Conservation (phyloP, 2,113 vertebrate genomes). For the Gavia stellata region DNA sequence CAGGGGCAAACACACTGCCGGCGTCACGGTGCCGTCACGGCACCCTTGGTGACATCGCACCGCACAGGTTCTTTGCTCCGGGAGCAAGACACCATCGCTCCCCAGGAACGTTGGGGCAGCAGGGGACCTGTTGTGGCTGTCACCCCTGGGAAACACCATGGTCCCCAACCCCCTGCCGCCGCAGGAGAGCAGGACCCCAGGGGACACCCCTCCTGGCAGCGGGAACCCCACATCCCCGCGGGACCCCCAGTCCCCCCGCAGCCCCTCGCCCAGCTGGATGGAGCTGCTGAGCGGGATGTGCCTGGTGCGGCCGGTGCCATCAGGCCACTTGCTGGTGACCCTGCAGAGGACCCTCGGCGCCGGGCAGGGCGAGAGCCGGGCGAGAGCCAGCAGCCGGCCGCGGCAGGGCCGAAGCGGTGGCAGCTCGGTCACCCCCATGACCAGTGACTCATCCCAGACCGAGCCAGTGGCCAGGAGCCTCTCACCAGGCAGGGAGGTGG, state of each 20-base stretch:
- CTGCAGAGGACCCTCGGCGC: neutral
- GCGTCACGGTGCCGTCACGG: neutral
- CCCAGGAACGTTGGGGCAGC: fast-evolving
- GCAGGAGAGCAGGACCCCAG: fast-evolving
- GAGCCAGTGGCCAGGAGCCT: fast-evolving
- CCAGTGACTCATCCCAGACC: fast-evolving
- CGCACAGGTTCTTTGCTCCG: fast-evolving
- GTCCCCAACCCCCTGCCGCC: neutral
- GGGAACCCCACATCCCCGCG: fast-evolving
- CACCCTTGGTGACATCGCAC: neutral
- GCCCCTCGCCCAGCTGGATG: neutral
- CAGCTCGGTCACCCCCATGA: fast-evolving
- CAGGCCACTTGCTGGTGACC: neutral
- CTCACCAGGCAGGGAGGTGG: neutral
- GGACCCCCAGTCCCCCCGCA: too few relatives aligned
- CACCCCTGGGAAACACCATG: neutral
- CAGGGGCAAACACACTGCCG: neutral
- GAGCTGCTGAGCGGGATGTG: neutral
- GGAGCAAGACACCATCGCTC: neutral
- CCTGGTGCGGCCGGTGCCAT: neutral
- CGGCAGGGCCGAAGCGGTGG: fast-evolving
- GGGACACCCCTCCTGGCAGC: neutral
- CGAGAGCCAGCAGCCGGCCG: fast-evolving
- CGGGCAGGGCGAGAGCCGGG: neutral
- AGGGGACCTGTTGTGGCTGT: fast-evolving